Evolutionary conservation across 1,140 invertebrate species (phyloP).

Genomic region (Diabrotica virgifera): DNA sequence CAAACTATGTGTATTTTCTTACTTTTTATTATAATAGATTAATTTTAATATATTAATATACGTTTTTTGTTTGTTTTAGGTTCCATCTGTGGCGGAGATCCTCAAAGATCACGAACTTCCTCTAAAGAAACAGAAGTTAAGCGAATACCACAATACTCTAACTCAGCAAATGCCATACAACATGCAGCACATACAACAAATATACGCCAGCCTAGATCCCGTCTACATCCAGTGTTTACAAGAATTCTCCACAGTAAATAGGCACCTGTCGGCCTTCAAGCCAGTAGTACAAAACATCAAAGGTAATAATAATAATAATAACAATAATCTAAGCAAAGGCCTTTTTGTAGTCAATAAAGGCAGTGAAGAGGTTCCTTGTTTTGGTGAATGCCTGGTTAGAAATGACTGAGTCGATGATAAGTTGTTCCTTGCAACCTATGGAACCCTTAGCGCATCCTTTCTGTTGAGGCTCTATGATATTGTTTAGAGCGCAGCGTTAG

Average conservation of each 20-base stretch:
- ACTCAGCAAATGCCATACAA: slow-evolving; percentile 27
- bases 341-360: no score
- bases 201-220: slow-evolving; percentile 37
- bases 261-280: slow-evolving; percentile 42
- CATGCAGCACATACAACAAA: slow-evolving; percentile 31
- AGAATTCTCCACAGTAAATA: slow-evolving; percentile 33
- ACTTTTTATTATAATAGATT: not conserved
- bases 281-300: slow-evolving; percentile 37
- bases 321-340: no score
- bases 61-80: slow-evolving; percentile 37
- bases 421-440: no score
- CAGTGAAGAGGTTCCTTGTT: no score
- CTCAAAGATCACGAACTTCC: slow-evolving; percentile 42
- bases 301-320: no score
- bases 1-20: no score
- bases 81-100: slow-evolving; percentile 32
- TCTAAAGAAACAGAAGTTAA: slow-evolving; percentile 43
- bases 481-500: no score
- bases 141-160: slow-evolving; percentile 32
- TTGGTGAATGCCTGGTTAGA: no score
- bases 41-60: not conserved
- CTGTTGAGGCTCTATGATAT: no score
- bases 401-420: no score
- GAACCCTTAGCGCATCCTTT: no score
- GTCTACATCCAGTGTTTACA: slow-evolving; percentile 39